phyloP scores from a whole-genome alignment of 2,113 vertebrate species.

The Crotophaga sulcirostris region DNA sequence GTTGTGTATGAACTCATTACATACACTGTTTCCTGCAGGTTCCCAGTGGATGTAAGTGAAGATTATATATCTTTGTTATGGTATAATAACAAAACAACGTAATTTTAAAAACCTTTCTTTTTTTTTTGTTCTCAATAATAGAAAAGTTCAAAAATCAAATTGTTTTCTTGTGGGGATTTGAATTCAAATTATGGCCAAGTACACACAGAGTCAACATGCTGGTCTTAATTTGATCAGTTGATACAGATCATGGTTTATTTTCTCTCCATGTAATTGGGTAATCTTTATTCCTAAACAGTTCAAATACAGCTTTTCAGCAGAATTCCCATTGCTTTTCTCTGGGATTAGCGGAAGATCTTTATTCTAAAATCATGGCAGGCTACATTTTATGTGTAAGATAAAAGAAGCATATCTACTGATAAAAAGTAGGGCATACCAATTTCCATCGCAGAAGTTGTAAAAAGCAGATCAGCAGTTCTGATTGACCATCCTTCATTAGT shows the following conservation, averaged over 20 bases:
- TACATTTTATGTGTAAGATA: background rate
- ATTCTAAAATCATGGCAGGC: background rate
- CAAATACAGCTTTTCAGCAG: background rate
- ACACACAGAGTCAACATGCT: background rate
- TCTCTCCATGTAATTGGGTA: background rate
- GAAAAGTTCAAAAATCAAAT: background rate
- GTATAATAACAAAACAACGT: background rate
- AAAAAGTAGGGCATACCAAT: background rate
- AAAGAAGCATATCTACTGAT: background rate
- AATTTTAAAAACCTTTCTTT: background rate
- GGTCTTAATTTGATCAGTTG: background rate
- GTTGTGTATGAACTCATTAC: background rate
- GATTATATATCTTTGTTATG: background rate
- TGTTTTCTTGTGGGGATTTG: background rate
- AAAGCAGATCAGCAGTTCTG: background rate
- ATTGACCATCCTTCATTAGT: background rate
- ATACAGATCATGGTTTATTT: slow-evolving; percentile 13
- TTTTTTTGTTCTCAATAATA: background rate
- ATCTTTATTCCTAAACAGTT: background rate
- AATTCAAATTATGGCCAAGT: background rate
- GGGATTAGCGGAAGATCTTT: background rate
- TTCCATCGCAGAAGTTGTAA: background rate
- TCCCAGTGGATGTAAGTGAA: background rate
- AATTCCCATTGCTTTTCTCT: background rate
- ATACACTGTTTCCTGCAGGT: background rate